Percentiles rank a stretch among this genome's conserved stretches.
Evolutionary conservation across 1,140 invertebrate species (phyloP).

Genomic region (Drosophila subobscura): DNA sequence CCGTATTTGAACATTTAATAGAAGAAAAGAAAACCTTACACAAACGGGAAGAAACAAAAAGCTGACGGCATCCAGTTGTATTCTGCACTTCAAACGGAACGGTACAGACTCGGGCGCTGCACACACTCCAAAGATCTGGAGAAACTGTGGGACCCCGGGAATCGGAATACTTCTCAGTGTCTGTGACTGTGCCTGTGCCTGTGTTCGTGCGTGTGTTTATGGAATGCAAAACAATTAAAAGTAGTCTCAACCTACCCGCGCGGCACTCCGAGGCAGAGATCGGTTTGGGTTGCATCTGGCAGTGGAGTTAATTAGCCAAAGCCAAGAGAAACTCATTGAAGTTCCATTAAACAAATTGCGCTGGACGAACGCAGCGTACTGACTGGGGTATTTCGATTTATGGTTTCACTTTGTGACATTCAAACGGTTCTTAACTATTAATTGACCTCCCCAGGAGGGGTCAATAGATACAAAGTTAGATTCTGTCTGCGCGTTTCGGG

Average conservation of each 20-base stretch:
- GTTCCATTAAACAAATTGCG: slow-evolving; percentile 27
- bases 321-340: slow-evolving; percentile 31
- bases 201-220: background rate
- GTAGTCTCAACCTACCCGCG: background rate
- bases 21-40: slow-evolving; percentile 35
- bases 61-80: slow-evolving; percentile 53
- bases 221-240: slow-evolving; percentile 49
- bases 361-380: background rate
- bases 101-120: slow-evolving; percentile 20
- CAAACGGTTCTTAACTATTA: slow-evolving; percentile 62
- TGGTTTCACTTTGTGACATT: slow-evolving; percentile 24
- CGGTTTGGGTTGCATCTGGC: slow-evolving; percentile 25
- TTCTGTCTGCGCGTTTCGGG: too few species aligned
- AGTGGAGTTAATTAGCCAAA: slow-evolving; percentile 44
- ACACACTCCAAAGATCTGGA: slow-evolving; percentile 8
- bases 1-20: slow-evolving; percentile 56
- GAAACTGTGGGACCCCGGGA: background rate
- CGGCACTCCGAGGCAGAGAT: slow-evolving; percentile 19
- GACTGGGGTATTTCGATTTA: slow-evolving; percentile 23
- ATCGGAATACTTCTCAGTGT: slow-evolving; percentile 1
- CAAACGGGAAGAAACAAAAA: slow-evolving; percentile 47
- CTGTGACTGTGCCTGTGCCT: background rate
- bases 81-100: slow-evolving; percentile 50
- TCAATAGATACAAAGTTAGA: slow-evolving; percentile 40
- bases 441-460: slow-evolving; percentile 62